Conservation (phyloP, 35 echinoderm and acorn worm genomes). For the Ophioderma brevispina region DNA sequence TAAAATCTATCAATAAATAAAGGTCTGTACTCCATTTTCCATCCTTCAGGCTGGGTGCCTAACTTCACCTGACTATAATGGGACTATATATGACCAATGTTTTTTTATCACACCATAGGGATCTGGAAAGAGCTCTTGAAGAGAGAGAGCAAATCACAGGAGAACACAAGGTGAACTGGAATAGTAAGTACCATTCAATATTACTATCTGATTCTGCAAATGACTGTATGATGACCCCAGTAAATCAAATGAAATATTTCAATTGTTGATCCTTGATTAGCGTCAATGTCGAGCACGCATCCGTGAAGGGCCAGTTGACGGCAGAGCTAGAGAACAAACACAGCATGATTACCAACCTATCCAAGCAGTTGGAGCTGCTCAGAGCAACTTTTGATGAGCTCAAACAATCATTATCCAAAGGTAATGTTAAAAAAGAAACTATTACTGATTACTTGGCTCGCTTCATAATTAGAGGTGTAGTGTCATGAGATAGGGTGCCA, state of each 20-base stretch:
- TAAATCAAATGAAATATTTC: not conserved
- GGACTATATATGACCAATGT: too few relatives aligned
- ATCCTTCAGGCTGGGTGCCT: too few relatives aligned
- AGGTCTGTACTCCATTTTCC: too few relatives aligned
- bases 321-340: constrained; percentile 82
- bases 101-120: not conserved
- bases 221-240: too few relatives aligned
- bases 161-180: constrained; percentile 9
- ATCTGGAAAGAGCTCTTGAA: constrained; percentile 20
- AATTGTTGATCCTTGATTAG: constrained; percentile 16
- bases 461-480: too few relatives aligned
- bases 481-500: too few relatives aligned
- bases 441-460: too few relatives aligned
- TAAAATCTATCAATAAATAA: too few relatives aligned
- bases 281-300: constrained; percentile 45
- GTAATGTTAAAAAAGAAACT: constrained; percentile 50
- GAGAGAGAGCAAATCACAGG: constrained; percentile 10
- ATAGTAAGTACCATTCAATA: not conserved
- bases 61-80: too few relatives aligned
- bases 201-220: too few relatives aligned
- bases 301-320: constrained; percentile 47
- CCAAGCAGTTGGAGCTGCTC: constrained; percentile 82
- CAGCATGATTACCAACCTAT: constrained; percentile 61
- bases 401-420: constrained; percentile 87
- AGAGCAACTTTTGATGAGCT: constrained; percentile 90